Percentiles rank a stretch among this genome's conserved stretches.
phyloP scores from a whole-genome alignment of 2,113 vertebrate genomes.

The Channa maculata region DNA sequence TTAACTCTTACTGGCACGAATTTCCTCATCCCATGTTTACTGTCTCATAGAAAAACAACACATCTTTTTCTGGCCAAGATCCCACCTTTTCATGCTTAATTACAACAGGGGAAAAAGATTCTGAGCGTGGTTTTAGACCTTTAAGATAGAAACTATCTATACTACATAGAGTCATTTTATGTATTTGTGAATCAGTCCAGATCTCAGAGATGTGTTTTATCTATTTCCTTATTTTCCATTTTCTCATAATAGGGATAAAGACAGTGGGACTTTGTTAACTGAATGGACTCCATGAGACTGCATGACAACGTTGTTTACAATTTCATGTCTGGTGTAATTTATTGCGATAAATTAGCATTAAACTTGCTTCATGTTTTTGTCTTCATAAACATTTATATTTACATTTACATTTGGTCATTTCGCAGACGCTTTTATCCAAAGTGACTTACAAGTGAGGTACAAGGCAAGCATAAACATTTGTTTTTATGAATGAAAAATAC shows the following conservation, averaged over 20 bases:
- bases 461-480: no score
- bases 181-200: slow-evolving; percentile 8
- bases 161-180: background rate
- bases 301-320: slow-evolving; percentile 13
- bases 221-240: slow-evolving; percentile 35
- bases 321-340: background rate
- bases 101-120: background rate
- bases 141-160: background rate
- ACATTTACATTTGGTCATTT: no score
- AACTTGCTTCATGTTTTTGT: no score
- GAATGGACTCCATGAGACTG: background rate
- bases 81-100: background rate
- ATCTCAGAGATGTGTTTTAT: slow-evolving; percentile 11
- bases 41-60: background rate
- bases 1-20: background rate
- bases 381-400: no score
- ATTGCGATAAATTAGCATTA: background rate
- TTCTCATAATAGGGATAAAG: slow-evolving; percentile 28
- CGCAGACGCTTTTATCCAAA: no score
- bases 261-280: background rate
- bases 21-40: background rate
- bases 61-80: background rate
- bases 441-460: no score
- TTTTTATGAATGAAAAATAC: no score
- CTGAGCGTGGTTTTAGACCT: background rate